Conservation (phyloP, 2,888 invertebrate genomes). For the Anarsia innoxiella region DNA sequence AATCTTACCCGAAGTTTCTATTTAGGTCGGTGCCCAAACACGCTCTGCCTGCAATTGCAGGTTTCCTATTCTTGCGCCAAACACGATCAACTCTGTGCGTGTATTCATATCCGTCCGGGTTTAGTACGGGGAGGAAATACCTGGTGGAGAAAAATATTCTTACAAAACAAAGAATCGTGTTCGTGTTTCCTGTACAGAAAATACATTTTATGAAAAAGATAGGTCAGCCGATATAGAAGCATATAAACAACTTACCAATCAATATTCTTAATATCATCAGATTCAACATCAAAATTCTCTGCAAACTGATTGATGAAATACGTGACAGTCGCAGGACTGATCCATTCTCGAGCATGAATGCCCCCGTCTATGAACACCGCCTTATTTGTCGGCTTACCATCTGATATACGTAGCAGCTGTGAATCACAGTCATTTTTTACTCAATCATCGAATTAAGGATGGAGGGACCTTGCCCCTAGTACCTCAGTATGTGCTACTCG, state of each 20-base stretch:
- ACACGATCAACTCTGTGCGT: constrained; percentile 85
- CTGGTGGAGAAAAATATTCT: constrained; percentile 31
- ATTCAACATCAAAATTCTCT: constrained; percentile 82
- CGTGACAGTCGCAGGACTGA: constrained; percentile 87
- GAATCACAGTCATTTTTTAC: not conserved
- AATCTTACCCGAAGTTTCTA: constrained; percentile 87
- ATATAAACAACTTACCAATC: constrained; percentile 47
- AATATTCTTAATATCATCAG: constrained; percentile 66
- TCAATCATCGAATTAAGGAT: not conserved
- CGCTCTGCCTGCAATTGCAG: constrained; percentile 54
- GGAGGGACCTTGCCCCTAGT: not conserved
- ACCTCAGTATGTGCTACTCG: too few relatives aligned
- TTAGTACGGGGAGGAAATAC: constrained; percentile 84
- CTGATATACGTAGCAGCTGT: constrained; percentile 78
- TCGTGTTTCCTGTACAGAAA: not conserved
- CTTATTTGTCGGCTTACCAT: constrained; percentile 78
- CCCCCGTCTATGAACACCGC: constrained; percentile 88
- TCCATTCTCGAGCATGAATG: constrained; percentile 95
- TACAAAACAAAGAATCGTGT: too few relatives aligned
- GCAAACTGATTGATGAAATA: constrained; percentile 85
- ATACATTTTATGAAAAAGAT: not conserved
- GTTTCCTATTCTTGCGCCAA: constrained; percentile 87
- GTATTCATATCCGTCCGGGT: constrained; percentile 93
- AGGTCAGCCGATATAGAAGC: not conserved
- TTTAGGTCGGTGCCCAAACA: constrained; percentile 89